Evolutionary conservation across 2,888 invertebrate species (phyloP).

Genomic region (Drosophila lacicola): DNA sequence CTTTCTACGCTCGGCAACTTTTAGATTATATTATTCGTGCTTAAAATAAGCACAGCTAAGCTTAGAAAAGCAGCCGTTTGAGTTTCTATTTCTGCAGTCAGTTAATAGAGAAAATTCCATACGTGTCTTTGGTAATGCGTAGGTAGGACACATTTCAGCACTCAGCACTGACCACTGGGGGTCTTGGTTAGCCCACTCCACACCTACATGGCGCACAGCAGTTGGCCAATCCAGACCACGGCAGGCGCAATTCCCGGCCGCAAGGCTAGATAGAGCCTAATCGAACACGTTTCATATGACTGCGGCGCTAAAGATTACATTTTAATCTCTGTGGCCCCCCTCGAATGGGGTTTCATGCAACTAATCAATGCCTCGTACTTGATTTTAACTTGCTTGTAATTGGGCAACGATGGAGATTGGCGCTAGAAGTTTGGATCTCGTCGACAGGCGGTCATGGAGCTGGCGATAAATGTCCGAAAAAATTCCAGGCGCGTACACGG

Average conservation of each 20-base stretch:
- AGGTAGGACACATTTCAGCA: conserved; percentile 63
- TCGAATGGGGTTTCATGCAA: conserved; percentile 43
- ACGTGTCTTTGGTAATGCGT: conserved; percentile 49
- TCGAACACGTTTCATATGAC: conserved; percentile 79
- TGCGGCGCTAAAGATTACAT: conserved; percentile 80
- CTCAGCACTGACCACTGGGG: conserved; percentile 63
- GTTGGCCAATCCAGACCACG: conserved; percentile 59
- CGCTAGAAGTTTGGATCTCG: conserved; percentile 51
- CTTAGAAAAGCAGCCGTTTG: conserved; percentile 1
- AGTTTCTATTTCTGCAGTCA: conserved; percentile 9
- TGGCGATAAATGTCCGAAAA: conserved; percentile 74
- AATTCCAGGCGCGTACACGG: conserved; percentile 73
- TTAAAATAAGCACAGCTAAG: conserved; percentile 7
- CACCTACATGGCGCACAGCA: conserved; percentile 74
- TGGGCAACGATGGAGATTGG: conserved; percentile 74
- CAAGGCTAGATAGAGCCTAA: conserved; percentile 62
- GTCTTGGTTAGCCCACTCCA: conserved; percentile 65
- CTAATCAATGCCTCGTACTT: conserved; percentile 79
- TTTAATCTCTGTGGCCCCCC: conserved; percentile 65
- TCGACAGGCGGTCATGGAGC: conserved; percentile 56
- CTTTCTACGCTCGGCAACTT: neutral
- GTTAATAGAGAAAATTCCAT: conserved; percentile 59
- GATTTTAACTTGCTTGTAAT: conserved; percentile 81
- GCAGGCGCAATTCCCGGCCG: conserved; percentile 30
- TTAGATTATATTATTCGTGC: neutral